Evolutionary conservation across 2,888 invertebrate species (phyloP).

Genomic region (Selenia dentaria): DNA sequence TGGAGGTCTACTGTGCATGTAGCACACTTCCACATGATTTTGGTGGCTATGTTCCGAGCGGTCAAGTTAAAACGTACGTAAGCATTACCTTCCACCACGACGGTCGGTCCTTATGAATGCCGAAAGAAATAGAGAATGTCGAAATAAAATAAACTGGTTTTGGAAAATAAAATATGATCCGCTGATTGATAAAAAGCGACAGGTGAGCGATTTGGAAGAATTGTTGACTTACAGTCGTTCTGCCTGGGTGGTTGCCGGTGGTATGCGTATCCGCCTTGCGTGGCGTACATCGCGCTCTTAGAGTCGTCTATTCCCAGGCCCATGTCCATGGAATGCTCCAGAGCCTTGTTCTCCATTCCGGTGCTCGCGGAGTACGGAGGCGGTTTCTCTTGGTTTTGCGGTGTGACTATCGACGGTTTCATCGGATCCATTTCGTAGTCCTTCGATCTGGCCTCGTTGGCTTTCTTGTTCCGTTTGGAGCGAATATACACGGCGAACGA

Average conservation of each 20-base stretch:
- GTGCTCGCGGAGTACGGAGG: conserved; percentile 94
- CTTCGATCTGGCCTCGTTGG: conserved; percentile 92
- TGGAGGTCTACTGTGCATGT: no score
- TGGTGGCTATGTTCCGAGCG: no score
- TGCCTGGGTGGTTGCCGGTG: conserved; percentile 88
- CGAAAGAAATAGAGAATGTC: conserved; percentile 43
- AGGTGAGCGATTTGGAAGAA: background rate
- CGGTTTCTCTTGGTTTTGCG: conserved; percentile 94
- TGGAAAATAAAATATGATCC: conserved; percentile 18
- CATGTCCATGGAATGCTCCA: conserved; percentile 95
- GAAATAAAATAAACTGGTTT: conserved; percentile 36
- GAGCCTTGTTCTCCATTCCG: conserved; percentile 95
- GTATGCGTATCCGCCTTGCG: conserved; percentile 94
- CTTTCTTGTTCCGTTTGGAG: conserved; percentile 90
- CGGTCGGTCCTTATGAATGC: conserved; percentile 60
- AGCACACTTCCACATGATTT: no score
- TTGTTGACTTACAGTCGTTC: conserved; percentile 89
- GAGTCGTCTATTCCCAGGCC: conserved; percentile 93
- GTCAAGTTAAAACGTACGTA: no score
- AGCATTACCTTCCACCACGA: conserved; percentile 58
- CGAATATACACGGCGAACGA: conserved; percentile 91
- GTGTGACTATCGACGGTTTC: conserved; percentile 93
- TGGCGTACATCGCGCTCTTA: conserved; percentile 92
- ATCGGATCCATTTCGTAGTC: conserved; percentile 96
- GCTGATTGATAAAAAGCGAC: conserved; percentile 1